Conservation (phyloP, 2,888 invertebrate species). For the Catocala fraxini region DNA sequence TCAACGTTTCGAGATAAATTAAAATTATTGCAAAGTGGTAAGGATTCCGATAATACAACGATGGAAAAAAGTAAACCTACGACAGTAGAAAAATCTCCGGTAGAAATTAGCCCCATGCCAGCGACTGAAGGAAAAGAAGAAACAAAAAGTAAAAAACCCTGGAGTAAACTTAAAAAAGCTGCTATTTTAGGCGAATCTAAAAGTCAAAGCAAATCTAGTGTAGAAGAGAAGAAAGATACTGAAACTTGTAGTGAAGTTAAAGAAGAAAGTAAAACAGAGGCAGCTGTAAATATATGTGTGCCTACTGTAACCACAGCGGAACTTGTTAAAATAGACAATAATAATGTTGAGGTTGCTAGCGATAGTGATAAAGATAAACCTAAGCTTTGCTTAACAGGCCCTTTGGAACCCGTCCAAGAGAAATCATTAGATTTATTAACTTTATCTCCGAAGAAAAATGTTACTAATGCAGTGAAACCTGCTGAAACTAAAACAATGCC, state of each 20-base stretch:
- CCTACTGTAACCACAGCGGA: constrained; percentile 80
- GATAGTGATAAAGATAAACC: constrained; percentile 76
- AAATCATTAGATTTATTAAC: constrained; percentile 80
- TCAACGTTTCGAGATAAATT: constrained; percentile 84
- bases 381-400: constrained; percentile 78
- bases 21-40: constrained; percentile 79
- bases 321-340: constrained; percentile 84
- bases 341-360: constrained; percentile 74
- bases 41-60: constrained; percentile 64
- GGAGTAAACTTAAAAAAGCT: constrained; percentile 93
- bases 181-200: constrained; percentile 87
- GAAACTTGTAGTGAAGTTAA: constrained; percentile 57
- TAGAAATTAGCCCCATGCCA: constrained; percentile 70
- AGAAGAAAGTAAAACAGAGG: constrained; percentile 59
- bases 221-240: constrained; percentile 70
- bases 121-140: constrained; percentile 70
- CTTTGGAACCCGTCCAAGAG: constrained; percentile 81
- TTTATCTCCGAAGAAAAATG: constrained; percentile 73
- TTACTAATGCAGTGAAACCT: constrained; percentile 53
- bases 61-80: constrained; percentile 68
- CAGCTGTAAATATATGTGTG: constrained; percentile 71
- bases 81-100: constrained; percentile 64
- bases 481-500: constrained; percentile 57
- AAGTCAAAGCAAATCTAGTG: constrained; percentile 73
- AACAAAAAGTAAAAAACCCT: constrained; percentile 88